A percentile compares a stretch with the other conserved stretches of the same genome.
Conservation (phyloP, 2,888 invertebrate species). For the Galerucella nymphaeae region DNA sequence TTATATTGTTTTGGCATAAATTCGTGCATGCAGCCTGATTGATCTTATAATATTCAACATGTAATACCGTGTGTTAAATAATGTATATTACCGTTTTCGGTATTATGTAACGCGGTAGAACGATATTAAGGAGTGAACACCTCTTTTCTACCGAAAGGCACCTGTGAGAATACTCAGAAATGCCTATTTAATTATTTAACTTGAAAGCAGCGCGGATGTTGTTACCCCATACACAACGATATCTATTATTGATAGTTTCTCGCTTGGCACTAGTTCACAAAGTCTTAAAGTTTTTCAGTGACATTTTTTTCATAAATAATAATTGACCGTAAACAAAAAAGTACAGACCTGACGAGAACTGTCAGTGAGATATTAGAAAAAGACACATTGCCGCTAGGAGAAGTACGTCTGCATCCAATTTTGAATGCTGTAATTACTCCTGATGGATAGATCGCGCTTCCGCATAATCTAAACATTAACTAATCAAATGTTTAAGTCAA, state of each 20-base stretch:
- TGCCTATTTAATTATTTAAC: conserved; percentile 61
- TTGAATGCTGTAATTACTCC: too few species aligned
- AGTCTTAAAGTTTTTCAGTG: conserved; percentile 49
- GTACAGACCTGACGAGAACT: too few species aligned
- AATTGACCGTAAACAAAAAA: too few species aligned
- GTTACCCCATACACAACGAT: conserved; percentile 57
- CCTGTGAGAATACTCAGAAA: conserved; percentile 62
- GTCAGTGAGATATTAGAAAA: too few species aligned
- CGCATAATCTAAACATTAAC: too few species aligned
- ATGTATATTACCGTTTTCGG: conserved; percentile 47
- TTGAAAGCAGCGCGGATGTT: conserved; percentile 61
- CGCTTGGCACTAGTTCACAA: conserved; percentile 55
- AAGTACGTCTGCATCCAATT: too few species aligned
- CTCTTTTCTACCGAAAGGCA: conserved; percentile 56
- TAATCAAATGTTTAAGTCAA: too few species aligned
- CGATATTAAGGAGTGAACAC: conserved; percentile 50
- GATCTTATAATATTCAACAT: conserved; percentile 49
- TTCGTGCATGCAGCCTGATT: background rate
- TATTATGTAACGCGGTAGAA: conserved; percentile 23
- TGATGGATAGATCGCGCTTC: too few species aligned
- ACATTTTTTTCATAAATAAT: conserved; percentile 42
- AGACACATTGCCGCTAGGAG: too few species aligned
- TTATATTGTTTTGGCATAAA: too few species aligned
- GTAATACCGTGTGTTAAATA: conserved; percentile 57
- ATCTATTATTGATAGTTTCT: conserved; percentile 65